Conservation (phyloP, 2,888 invertebrate genomes). For the Tipula unca region DNA sequence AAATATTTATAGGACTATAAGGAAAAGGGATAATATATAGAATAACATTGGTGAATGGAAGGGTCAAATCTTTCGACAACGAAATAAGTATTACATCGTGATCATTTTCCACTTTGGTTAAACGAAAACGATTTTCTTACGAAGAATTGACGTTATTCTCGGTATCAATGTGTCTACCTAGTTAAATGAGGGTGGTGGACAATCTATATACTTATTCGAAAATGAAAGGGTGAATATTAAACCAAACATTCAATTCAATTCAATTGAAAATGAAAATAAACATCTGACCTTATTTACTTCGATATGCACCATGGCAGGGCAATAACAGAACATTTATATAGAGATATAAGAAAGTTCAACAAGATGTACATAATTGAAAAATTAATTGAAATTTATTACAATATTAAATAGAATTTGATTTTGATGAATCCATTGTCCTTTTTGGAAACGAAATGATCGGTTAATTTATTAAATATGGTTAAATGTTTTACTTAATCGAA, state of each 20-base stretch:
- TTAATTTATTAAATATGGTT: background rate
- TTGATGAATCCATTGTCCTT: background rate
- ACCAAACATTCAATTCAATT: background rate
- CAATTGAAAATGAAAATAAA: background rate
- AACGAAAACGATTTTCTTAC: background rate
- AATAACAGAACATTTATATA: too few species aligned
- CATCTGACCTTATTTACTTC: background rate
- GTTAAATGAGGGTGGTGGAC: background rate
- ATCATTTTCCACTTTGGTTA: slow-evolving; percentile 14
- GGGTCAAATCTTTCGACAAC: slow-evolving; percentile 4
- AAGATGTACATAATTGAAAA: background rate
- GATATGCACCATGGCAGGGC: background rate
- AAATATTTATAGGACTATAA: slow-evolving; percentile 3
- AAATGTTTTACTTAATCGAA: background rate
- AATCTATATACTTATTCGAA: background rate
- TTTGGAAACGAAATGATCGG: background rate
- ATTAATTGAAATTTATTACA: background rate
- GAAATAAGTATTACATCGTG: background rate
- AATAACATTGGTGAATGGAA: background rate
- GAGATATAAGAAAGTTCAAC: background rate
- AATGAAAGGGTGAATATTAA: background rate
- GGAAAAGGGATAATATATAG: background rate
- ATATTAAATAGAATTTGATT: background rate
- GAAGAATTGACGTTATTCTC: background rate
- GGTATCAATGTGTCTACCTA: background rate